Evolutionary conservation across 1,140 invertebrate species (phyloP).

Genomic region (Metopolophium dirhodum): DNA sequence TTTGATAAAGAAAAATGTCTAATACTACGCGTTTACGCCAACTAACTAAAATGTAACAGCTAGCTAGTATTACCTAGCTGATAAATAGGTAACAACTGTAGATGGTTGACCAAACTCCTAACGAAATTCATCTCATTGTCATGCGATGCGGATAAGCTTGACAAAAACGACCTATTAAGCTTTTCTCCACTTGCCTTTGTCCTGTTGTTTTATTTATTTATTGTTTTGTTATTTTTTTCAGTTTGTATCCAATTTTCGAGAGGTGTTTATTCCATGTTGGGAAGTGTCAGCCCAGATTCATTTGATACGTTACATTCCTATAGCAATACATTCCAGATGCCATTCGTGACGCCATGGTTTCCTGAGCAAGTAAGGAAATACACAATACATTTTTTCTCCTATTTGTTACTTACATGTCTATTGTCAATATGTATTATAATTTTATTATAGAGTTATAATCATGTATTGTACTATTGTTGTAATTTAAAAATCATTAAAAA

Average conservation of each 20-base stretch:
- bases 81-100: neutral
- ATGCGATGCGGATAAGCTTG: neutral
- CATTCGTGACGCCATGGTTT: constrained; percentile 92
- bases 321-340: constrained; percentile 95
- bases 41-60: too few species aligned
- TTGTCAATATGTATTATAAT: neutral
- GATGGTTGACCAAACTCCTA: neutral
- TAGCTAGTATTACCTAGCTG: neutral
- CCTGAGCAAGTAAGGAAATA: constrained; percentile 78
- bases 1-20: too few species aligned
- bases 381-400: neutral
- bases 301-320: constrained; percentile 94
- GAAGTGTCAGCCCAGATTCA: constrained; percentile 88
- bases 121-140: neutral
- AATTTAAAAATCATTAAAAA: neutral
- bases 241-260: constrained; percentile 90
- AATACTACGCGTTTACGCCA: neutral
- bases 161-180: neutral
- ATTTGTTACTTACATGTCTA: neutral
- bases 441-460: neutral
- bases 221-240: constrained; percentile 67
- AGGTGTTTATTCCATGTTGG: constrained; percentile 89
- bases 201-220: constrained; percentile 47
- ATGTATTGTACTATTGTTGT: neutral
- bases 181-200: neutral